Evolutionary conservation across 1,140 invertebrate genomes (phyloP).

Genomic region (Sipha flava): DNA sequence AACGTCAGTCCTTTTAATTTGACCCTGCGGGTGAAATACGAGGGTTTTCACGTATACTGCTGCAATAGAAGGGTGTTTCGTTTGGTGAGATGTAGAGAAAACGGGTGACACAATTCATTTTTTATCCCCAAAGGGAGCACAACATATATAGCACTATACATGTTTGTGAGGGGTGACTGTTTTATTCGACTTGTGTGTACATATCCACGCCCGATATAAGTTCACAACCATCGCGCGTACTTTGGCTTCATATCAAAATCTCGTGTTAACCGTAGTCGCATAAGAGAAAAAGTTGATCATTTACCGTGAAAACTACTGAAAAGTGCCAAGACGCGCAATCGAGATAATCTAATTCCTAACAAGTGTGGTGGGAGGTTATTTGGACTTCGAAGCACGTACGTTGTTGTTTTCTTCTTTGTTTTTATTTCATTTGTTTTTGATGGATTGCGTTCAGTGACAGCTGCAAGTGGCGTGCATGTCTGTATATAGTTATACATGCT

Average conservation of each 20-base stretch:
- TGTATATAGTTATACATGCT: too few relatives aligned
- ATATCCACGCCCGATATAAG: neutral
- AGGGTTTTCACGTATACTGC: neutral
- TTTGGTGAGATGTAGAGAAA: neutral
- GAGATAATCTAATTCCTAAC: slow-evolving; percentile 9
- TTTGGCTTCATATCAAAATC: neutral
- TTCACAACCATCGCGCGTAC: neutral
- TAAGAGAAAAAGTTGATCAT: neutral
- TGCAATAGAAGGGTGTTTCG: neutral
- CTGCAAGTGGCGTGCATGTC: neutral
- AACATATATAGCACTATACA: neutral
- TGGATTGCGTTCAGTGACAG: neutral
- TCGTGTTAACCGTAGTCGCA: neutral
- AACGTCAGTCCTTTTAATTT: slow-evolving; percentile 13
- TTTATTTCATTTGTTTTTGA: neutral
- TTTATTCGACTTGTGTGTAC: slow-evolving; percentile 20
- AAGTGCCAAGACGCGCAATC: slow-evolving; percentile 1
- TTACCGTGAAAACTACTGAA: slow-evolving; percentile 7
- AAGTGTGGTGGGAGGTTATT: neutral
- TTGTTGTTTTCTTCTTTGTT: neutral
- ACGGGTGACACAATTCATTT: slow-evolving; percentile 28
- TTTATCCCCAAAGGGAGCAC: slow-evolving; percentile 1
- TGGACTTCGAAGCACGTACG: neutral
- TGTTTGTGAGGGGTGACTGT: slow-evolving; percentile 7
- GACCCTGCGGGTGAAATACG: neutral